Evolutionary conservation across 2,797 vertebrate species (phyloP).

Genomic region (Anguilla pacifica): DNA sequence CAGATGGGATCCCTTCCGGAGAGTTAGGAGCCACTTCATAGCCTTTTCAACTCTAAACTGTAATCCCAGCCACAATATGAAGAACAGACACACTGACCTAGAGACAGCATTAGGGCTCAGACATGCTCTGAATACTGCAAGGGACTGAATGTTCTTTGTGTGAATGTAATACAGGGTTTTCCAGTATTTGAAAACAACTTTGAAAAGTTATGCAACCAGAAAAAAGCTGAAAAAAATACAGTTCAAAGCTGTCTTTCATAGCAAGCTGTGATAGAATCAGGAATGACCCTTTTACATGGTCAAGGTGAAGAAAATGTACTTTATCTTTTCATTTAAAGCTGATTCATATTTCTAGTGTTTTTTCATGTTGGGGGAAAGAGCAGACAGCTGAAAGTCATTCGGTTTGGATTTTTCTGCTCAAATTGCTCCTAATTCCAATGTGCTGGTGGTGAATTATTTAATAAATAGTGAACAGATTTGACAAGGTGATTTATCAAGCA

Average conservation of each 20-base stretch:
- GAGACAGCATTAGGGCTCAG: neutral
- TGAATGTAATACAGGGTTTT: neutral
- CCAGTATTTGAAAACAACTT: neutral
- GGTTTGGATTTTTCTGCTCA: neutral
- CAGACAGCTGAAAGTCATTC: neutral
- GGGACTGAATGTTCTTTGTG: neutral
- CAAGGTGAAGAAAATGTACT: neutral
- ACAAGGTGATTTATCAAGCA: constrained; percentile 16
- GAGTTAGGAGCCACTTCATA: neutral
- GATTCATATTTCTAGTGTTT: neutral
- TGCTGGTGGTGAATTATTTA: neutral
- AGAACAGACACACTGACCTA: neutral
- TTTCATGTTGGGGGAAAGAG: neutral
- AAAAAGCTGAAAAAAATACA: neutral
- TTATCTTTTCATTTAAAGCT: neutral
- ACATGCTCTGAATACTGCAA: neutral
- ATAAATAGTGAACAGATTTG: neutral
- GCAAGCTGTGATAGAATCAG: neutral
- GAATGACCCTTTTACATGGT: neutral
- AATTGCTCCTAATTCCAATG: neutral
- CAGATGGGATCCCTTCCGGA: neutral
- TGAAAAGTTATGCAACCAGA: neutral
- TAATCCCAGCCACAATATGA: neutral
- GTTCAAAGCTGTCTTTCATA: neutral
- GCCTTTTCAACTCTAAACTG: neutral